phyloP scores from a whole-genome alignment of 2,113 vertebrate species.

The Athene cunicularia region DNA sequence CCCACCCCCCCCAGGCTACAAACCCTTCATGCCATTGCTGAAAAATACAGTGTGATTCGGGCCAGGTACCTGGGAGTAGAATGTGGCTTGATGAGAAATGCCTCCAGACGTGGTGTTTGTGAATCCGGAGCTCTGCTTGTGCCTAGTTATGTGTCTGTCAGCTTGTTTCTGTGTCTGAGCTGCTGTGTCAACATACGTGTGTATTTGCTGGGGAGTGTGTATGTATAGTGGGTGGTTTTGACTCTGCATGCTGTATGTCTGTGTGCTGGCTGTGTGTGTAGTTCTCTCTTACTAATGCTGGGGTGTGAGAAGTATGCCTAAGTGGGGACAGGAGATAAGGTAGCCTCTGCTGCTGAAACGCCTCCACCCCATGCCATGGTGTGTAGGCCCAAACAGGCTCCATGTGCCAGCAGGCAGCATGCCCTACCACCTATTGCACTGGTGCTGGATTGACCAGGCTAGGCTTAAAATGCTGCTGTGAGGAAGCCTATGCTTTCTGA shows the following conservation, averaged over 20 bases:
- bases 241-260: not conserved
- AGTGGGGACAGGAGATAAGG: conserved; percentile 30
- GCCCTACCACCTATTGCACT: not conserved
- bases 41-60: rapidly evolving
- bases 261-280: not conserved
- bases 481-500: not conserved
- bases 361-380: not conserved
- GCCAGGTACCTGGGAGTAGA: not conserved
- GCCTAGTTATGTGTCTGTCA: not conserved
- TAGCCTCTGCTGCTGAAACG: not conserved
- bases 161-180: not conserved
- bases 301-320: not conserved
- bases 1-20: not conserved
- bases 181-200: not conserved
- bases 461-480: not conserved
- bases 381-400: not conserved
- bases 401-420: not conserved
- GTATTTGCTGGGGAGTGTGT: not conserved
- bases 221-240: not conserved
- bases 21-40: not conserved
- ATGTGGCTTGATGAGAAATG: not conserved
- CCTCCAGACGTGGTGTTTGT: not conserved
- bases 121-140: not conserved
- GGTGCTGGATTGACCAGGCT: not conserved
- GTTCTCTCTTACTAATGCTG: not conserved